Evolutionary conservation across 2,113 vertebrate species (phyloP), one percentile per base, ranked within the genome.

Genomic region (Ciconia maguari): DNA sequence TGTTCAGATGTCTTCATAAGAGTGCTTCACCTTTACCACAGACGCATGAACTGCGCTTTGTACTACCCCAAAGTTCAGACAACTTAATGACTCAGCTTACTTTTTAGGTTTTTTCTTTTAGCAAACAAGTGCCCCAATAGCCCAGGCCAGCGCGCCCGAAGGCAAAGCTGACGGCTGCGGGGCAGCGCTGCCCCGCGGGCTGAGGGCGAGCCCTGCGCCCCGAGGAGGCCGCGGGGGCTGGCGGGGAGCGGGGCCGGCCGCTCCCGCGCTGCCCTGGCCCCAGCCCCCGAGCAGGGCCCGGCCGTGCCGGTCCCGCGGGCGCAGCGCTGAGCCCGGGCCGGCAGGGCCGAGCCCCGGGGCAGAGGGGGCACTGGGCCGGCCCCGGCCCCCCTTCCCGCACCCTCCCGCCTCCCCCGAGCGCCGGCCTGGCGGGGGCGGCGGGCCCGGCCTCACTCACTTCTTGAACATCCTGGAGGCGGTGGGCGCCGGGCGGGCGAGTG

Each of bases 381-480:
- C 52, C 60, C 12, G 2, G 2, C 13, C 29, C 34, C 54, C 52
- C 13, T n/a, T 29, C 7, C 19, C 52, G 24, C 36, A 8, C 30
- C 42, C 29, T 51, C 48, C 54, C 49, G 1, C 21, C 22, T 3
- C 3, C 20, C n/a, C 38, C 42, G 7, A 38, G 16, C 44, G 32
- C 36, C 49, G 17, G 32, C 58, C 69, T 7, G 18, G 22, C 18
- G 8, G 11, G 6, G 25, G n/a, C 22, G 9, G 20, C 17, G 18
- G 16, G 41, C 22, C 57, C 26, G 3, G 38, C n/a, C 20, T 3
- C 80, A 92, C 96, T 95, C 81, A 96, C 97, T 96, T 97, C 61
- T 97, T 97, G 83, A 97, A 96, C 97, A 96, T 96, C 95, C 83
- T 96, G 96, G 72, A 94, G 83, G 30, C 57, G 57, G 77, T 13